phyloP scores from a whole-genome alignment of 1,140 invertebrate species.

The Drosophila bocqueti region DNA sequence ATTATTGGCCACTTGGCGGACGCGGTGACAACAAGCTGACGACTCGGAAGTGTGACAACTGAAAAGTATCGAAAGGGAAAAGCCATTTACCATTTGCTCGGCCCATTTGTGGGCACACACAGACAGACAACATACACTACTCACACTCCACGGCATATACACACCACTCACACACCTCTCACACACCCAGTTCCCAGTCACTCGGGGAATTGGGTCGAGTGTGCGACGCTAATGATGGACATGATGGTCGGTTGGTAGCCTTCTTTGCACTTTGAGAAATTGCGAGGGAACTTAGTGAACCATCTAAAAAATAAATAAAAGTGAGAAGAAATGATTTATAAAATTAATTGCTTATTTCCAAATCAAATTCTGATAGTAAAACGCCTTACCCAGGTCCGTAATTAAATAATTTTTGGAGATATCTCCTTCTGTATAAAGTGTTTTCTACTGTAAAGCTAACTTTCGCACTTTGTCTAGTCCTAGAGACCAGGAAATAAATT shows the following conservation, averaged over 20 bases:
- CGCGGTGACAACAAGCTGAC: constrained; percentile 24
- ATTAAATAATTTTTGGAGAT: too few species aligned
- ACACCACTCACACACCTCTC: constrained; percentile 7
- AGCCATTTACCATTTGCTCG: constrained; percentile 25
- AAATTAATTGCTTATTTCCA: neutral
- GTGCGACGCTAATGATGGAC: constrained; percentile 31
- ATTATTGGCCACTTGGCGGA: constrained; percentile 54
- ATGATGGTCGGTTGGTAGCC: constrained; percentile 4
- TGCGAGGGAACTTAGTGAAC: rapidly evolving
- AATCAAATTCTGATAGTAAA: neutral
- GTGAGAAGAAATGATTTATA: neutral
- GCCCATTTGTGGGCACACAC: neutral
- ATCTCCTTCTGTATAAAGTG: neutral
- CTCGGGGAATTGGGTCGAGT: constrained; percentile 46
- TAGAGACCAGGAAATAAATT: neutral
- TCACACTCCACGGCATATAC: constrained; percentile 10
- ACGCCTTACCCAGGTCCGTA: neutral
- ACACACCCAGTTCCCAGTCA: constrained; percentile 35
- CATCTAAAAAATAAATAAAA: too few species aligned
- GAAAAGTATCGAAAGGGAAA: constrained; percentile 40
- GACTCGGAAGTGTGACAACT: constrained; percentile 31
- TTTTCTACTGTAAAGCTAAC: neutral
- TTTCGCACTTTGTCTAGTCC: neutral
- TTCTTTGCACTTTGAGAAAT: constrained; percentile 1
- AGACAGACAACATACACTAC: neutral